These are phyloP conservation scores for Ferrisia virgata DNA, from an alignment of 2,888 invertebrate genomes.

Conservation along the genomic window DNA sequence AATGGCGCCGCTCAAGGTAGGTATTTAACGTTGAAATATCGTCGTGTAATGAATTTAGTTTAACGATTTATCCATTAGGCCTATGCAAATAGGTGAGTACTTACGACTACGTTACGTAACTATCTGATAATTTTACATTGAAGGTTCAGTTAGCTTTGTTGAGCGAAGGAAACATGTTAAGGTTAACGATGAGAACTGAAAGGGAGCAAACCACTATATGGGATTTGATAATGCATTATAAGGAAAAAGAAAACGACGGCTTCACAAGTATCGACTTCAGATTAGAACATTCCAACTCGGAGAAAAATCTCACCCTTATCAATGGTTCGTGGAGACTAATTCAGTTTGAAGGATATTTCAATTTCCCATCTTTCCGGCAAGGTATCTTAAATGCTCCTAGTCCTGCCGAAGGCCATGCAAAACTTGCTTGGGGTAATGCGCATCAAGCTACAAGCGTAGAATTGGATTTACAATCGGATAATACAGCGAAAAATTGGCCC, in stretches of 20 bases:
- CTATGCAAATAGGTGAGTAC: too few relatives aligned
- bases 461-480: slow-evolving; percentile 48
- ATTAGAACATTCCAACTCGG: slow-evolving; percentile 48
- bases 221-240: slow-evolving; percentile 49
- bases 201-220: slow-evolving; percentile 49
- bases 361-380: slow-evolving; percentile 50
- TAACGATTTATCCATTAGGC: too few relatives aligned
- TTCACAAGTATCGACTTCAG: slow-evolving; percentile 50
- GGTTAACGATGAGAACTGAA: slow-evolving; percentile 49
- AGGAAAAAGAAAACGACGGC: slow-evolving; percentile 48
- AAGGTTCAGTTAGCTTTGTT: slow-evolving; percentile 50
- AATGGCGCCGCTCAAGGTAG: slow-evolving; percentile 50
- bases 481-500: slow-evolving; percentile 47
- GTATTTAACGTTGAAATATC: too few relatives aligned
- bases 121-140: neutral
- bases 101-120: neutral
- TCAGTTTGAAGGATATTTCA: slow-evolving; percentile 51
- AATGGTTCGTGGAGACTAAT: slow-evolving; percentile 50
- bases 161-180: slow-evolving; percentile 49
- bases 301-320: slow-evolving; percentile 39
- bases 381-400: slow-evolving; percentile 50
- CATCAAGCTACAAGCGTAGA: slow-evolving; percentile 50
- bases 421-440: slow-evolving; percentile 50
- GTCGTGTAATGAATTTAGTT: too few relatives aligned
- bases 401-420: slow-evolving; percentile 50